Base-by-base conservation (phyloP, 2,797 vertebrate genomes). In the Darevskia nairensis region DNA sequence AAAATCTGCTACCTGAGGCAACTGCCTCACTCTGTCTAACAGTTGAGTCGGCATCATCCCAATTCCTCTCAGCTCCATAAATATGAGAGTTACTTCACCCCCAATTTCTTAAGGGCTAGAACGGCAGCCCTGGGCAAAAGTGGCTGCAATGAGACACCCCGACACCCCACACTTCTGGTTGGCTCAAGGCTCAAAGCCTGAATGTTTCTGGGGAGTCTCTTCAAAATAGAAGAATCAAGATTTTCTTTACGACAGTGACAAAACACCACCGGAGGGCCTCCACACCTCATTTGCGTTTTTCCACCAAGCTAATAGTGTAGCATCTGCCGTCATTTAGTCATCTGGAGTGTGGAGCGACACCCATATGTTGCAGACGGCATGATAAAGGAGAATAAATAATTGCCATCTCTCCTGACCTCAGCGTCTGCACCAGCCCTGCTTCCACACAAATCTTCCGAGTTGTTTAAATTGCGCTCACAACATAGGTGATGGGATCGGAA, bases 301-400 rank as follows among this genome's bases (percentile, higher is more conserved):
- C 88, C 91, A 87, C 87, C 55, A 86, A 72, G n/a, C 88, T 91
- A 91, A 93, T 50, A 87, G 89, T 86, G 35, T 25, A 92, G 81
- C 93, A 96, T 94, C 90, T 92, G 91, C 87, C 91, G 89, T 23
- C 82, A n/a, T 84, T 92, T 90, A 94, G 95, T 94, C 93, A 93
- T 95, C 93, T 8, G 5, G 19, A 6, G 81, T 55, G 29, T 71
- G 13, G 68, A 92, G 82, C 86, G 76, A 86, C 71, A 85, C 90
- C 92, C 69, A n/a, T 93, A 93, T 91, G 91, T 32, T 91, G 8
- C 89, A 82, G 69, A 23, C 25, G 88, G 35, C 25, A 80, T 46
- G 84, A 93, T 91, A 94, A 89, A 93, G 88, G 88, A 91, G 88
- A 92, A 94, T 81, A 95, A 86, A 88, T 84, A 88, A 91, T 23